Base-by-base conservation (phyloP, 2,113 vertebrate genomes). In the Guaruba guarouba region DNA sequence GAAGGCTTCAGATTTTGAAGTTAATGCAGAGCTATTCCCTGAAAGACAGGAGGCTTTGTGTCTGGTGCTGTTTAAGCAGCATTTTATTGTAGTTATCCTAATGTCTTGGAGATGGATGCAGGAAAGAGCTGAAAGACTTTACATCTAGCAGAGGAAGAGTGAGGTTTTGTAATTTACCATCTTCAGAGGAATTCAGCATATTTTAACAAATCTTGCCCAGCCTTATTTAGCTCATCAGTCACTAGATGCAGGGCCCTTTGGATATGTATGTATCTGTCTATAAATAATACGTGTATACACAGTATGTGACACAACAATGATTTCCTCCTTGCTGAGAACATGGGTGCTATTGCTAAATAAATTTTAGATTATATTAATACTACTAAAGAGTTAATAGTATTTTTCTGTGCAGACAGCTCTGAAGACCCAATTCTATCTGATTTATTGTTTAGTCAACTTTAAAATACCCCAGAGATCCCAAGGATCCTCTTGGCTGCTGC, bases 401-500 rank as follows among this genome's bases (percentile, higher is more conserved):
- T 86, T 77, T 71, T 83, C 74, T 68, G 16, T 48, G 68, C 80
- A 84, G 80, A 79, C 39, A 81, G 52, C 57, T 93, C 66, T 79
- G 76, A 95, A 86, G 64, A 73, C 69, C 37, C 0, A 2, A n/a
- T 61, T 84, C 48, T 73, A 5, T 85, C 28, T 79, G 96, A 91
- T 88, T 96, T 96, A 79, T 78, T 29, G 1, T 86, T 92, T 73
- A 84, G 88, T 79, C 75, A 68, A 80, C 66, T 90, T 90, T 54
- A 88, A 92, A 96, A 86, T 43, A 39, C 82, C 61, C 80, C 64
- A 71, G 62, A 86, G 88, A 86, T 81, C 82, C 79, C 61, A 52
- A n/a, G 74, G 92, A 83, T 96, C 73, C 66, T 75, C 86, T 94
- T 93, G 80, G 86, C 76, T 92, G 57, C 88, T 91, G 86, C 86